Base-by-base conservation (phyloP, 2,113 vertebrate species). In the Pogona vitticeps region DNA sequence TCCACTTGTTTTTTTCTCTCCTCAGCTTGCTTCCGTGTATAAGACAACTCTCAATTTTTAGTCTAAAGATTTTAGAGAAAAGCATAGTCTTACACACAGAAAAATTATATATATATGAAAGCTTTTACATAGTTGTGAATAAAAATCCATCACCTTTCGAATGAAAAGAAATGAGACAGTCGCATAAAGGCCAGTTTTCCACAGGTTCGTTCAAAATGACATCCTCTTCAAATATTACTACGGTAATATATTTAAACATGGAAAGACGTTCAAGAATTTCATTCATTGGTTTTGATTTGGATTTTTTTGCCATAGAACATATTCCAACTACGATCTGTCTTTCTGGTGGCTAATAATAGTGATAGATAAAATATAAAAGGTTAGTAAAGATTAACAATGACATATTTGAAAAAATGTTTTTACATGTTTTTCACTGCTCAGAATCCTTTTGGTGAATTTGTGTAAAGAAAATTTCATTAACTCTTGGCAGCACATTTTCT, bases 251-350 rank as follows among this genome's bases (percentile, higher is more conserved):
- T 83, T 98, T 98, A 95, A 98, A 98, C 91, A 98, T 95, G 85
- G 97, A 98, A 86, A 98, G 96, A 38, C 98, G 97, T 90, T 97
- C 97, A 92, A 98, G 95, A 91, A 98, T 98, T 96, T 98, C 98
- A 87, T 97, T 98, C 98, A 98, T 98, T 83, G 98, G 98, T 94
- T 98, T 98, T 46, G 98, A 98, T 90, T 98, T 98, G 17, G 98
- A 98, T 92, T 98, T 98, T 92, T 98, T 98, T 88, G 97, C 97
- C 98, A 98, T 98, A 90, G 98, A 97, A 95, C 97, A 98, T 94
- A 98, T 98, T 81, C 98, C 98, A 91, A 98, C 97, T 81, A 97
- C 95, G 1, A 98, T 98, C 93, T 98, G 97, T 89, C 97, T 97
- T 97, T 98, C 98, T 0, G 97, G 98, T 52, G 97, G 98, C 98